Conservation (phyloP, 2,888 invertebrate species). For the Dusona sp. region DNA sequence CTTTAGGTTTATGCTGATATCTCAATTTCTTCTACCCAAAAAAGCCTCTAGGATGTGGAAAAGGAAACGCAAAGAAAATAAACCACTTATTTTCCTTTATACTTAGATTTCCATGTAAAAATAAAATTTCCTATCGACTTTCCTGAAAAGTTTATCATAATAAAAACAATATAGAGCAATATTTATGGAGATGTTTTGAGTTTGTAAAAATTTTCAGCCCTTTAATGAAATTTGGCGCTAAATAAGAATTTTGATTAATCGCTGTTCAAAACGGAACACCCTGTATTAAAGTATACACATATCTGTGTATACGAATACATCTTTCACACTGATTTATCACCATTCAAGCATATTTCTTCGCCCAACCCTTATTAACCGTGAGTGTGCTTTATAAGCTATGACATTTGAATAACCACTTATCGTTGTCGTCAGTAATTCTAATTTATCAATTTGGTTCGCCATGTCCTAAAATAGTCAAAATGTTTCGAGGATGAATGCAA, state of each 20-base stretch:
- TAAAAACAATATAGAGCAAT: not conserved
- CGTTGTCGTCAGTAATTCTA: slow-evolving; percentile 19
- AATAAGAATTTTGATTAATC: not conserved
- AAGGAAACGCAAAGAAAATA: not conserved
- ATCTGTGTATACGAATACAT: not conserved
- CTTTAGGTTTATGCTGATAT: not conserved
- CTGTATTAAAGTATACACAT: not conserved
- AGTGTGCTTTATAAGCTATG: not conserved
- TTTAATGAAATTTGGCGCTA: not conserved
- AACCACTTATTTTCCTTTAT: not conserved
- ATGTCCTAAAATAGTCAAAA: slow-evolving; percentile 39
- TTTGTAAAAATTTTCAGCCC: not conserved
- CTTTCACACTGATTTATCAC: slow-evolving; percentile 26
- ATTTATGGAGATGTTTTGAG: not conserved
- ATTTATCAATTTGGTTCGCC: slow-evolving; percentile 55
- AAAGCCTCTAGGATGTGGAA: not conserved
- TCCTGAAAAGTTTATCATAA: not conserved
- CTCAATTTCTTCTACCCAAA: not conserved
- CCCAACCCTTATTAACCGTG: not conserved
- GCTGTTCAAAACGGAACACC: not conserved
- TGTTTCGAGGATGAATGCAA: slow-evolving; percentile 39
- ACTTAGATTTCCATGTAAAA: not conserved
- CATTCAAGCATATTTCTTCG: slow-evolving; percentile 1
- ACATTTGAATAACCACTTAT: slow-evolving; percentile 22
- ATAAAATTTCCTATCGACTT: not conserved